Conservation (phyloP, 2,888 invertebrate species). For the Ochropacha duplaris region DNA sequence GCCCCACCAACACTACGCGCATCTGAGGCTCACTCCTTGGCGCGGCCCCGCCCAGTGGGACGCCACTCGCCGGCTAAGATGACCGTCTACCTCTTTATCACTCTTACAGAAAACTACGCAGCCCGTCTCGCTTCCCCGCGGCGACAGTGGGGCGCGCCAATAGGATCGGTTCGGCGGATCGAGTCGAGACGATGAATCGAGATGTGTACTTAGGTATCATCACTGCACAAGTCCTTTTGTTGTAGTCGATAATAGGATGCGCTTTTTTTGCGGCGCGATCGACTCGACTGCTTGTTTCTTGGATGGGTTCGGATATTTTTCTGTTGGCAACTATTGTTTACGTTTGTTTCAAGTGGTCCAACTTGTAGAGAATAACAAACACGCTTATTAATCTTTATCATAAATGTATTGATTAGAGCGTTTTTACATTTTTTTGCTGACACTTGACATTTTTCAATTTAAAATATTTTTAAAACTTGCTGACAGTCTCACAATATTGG, state of each 20-base stretch:
- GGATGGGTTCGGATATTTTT: conserved; percentile 37
- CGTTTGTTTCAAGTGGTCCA: conserved; percentile 28
- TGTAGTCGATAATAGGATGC: conserved; percentile 83
- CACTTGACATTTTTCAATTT: no score
- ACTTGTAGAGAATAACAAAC: conserved; percentile 32
- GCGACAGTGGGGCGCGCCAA: conserved; percentile 82
- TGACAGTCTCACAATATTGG: background rate
- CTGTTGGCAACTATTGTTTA: conserved; percentile 55
- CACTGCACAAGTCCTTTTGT: conserved; percentile 82
- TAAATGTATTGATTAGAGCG: conserved; percentile 24
- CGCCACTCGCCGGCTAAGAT: conserved; percentile 80
- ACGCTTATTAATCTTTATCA: conserved; percentile 27
- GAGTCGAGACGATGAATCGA: conserved; percentile 83
- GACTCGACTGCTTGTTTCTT: conserved; percentile 64
- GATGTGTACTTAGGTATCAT: conserved; percentile 83
- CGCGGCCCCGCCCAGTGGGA: conserved; percentile 85
- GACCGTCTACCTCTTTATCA: conserved; percentile 77
- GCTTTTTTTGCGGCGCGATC: conserved; percentile 78
- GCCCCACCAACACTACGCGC: conserved; percentile 85
- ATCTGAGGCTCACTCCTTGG: conserved; percentile 83
- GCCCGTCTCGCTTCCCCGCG: conserved; percentile 66
- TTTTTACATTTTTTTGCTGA: background rate
- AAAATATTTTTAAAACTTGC: background rate
- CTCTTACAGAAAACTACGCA: conserved; percentile 45
- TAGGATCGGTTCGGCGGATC: conserved; percentile 80